Base-by-base conservation (phyloP, 2,797 vertebrate species). In the Anabas testudineus region DNA sequence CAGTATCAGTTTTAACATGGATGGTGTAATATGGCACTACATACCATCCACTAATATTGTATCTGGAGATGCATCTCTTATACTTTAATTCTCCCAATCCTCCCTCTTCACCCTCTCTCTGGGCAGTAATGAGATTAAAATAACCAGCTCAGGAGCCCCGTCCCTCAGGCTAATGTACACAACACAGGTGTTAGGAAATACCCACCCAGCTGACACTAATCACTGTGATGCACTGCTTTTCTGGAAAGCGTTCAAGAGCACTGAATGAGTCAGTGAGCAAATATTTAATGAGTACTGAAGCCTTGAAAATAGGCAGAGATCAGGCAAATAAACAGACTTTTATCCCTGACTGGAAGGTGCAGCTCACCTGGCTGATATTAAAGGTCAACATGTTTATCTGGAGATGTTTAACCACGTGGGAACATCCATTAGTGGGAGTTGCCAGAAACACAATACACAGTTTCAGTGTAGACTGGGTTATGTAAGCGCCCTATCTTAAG, bases 71-170 rank as follows among this genome's bases (percentile, higher is more conserved):
- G 64, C 72, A 71, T 73, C 60, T 80, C 67, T 56, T 74, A 52
- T 67, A 51, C 62, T 67, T 71, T 56, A 68, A 51, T 66, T 46
- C 67, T 54, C 65, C 24, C 39, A 21, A 43, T 61, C 57, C 51
- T 62, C 45, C 30, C 13, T 2, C 39, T 49, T 47, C 19, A 74
- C 53, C 15, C 41, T 1, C 57, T 82, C 74, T 63, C 42, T 53
- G 42, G 56, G 75, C 47, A 45, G 74, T 84, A 88, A 87, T 66
- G 51, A 74, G 72, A 68, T 88, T 81, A 84, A 84, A 83, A 74
- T 1, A 74, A 55, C 24, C 78, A 45, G 65, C 69, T 65, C 47
- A 53, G 67, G 65, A 78, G 59, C 43, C 24, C 12, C 58, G 1
- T 45, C 77, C 78, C 80, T 74, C 68, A 39, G 76, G 79, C 80